Evolutionary conservation across 2,888 invertebrate species (phyloP), one percentile per base, ranked within the genome.

Genomic region (Drosophila vallismaia): DNA sequence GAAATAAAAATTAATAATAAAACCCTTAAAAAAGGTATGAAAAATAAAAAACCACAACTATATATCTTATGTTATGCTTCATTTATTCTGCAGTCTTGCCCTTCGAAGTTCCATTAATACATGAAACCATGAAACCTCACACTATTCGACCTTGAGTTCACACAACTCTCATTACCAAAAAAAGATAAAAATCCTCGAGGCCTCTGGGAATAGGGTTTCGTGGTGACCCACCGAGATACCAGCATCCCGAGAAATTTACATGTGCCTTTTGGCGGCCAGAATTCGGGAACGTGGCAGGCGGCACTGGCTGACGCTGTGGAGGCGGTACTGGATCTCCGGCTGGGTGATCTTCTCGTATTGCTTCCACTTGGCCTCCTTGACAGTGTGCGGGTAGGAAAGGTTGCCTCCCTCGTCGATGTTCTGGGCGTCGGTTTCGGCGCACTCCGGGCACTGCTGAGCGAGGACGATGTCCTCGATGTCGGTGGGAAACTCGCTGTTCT

Each of bases 381-480:
- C 56, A 1, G 79, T 69, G 57, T 81, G 81, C 1, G 88, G 56
- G 12, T 79, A 74, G 12, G 88, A 83, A 8, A 88, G 88, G n/a
- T 88, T 88, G 46, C 89, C 88, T 8, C 87, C 78, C 33, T 90
- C 91, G 44, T 91, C 91, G 38, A 89, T 80, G 64, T 91, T 91
- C 40, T 91, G 85, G 3, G 90, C 90, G 36, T 91, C 91, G 19
- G 90, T 89, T 57, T 91, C 91, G 7, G 91, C 91, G 67, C 92
- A 92, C 62, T 91, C 92, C 4, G 91, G 89, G 69, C 91, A 91
- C 67, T 91, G 91, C 57, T 91, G 90, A 6, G 90, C 89, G 40
- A 91, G 64, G 3, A 92, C 89, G 49, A 91, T 88, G 14, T 94
- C 93, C 1, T 92, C 92, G 2, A 94, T 92, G 6, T 93, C 88